Evolutionary conservation across 2,797 vertebrate species (phyloP), one percentile per base, ranked within the genome.

Genomic region (Epinephelus malabaricus): DNA sequence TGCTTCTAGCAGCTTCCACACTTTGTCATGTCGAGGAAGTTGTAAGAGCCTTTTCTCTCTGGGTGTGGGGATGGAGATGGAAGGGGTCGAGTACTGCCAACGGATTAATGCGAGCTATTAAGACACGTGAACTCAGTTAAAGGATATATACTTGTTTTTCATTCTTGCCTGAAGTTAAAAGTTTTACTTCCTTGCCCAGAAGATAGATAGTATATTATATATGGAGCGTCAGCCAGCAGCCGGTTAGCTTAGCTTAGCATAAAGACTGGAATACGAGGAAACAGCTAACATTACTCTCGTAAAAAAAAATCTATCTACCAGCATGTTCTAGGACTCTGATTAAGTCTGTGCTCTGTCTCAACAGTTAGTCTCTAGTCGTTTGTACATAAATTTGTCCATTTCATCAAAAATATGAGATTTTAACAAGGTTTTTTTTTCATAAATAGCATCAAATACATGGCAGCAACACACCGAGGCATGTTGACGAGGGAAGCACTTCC

Each of bases 1-100:
- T 49, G 53, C 59, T 50, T 61, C 38, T 40, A 34, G 74, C 25
- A 46, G 63, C 50, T 78, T 64, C 65, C 47, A 73, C 9, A 47
- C 34, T 62, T 54, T 51, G 45, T 25, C 25, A 51, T 65, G 30
- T 56, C 4, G 18, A 62, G 15, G 55, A 21, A 23, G 55, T 38
- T 45, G 21, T 19, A 46, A 53, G 38, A 73, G 19, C 2, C 18
- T 15, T 17, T 54, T 55, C 38, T 51, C 21, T 60, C 9, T 2
- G 4, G 40, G 50, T 53, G 25, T 68, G 10, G 12, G 34, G 43
- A 30, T 4, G 11, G 15, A 10, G 6, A 25, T 12, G 19, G 7
- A 40, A 69, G n/a, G 60, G 50, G 58, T 8, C 8, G 53, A n/a
- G 27, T 18, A 18, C 11, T 43, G 11, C 50, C 54, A 27, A 25